Evolutionary conservation across 2,888 invertebrate genomes (phyloP).

Genomic region (Pharmacophagus antenor): DNA sequence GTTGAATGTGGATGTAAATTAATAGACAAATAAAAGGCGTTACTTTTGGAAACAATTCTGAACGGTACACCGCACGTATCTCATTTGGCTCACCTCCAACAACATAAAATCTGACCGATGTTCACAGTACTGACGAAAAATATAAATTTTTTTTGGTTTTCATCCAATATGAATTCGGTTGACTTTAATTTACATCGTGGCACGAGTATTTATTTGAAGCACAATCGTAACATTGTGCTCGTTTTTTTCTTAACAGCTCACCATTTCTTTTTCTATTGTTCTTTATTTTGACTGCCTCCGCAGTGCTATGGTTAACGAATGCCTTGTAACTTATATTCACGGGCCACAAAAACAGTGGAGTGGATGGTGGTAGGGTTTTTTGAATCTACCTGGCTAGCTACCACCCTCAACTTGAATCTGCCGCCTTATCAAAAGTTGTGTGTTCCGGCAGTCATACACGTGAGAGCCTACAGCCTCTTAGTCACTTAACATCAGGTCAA

Average conservation of each 20-base stretch:
- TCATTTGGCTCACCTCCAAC: constrained; percentile 18
- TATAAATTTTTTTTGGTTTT: neutral
- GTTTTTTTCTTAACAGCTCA: neutral
- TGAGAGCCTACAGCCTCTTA: too few relatives aligned
- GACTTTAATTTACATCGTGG: neutral
- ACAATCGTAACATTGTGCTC: neutral
- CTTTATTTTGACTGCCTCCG: too few relatives aligned
- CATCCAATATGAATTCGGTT: neutral
- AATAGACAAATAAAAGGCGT: neutral
- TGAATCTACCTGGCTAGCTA: too few relatives aligned
- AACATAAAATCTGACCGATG: constrained; percentile 14
- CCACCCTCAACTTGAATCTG: too few relatives aligned
- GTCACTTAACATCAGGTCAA: too few relatives aligned
- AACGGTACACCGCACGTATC: constrained; percentile 9
- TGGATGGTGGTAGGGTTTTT: too few relatives aligned
- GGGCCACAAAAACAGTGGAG: too few relatives aligned
- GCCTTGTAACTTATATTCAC: too few relatives aligned
- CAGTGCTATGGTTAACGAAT: too few relatives aligned
- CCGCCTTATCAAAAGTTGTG: too few relatives aligned
- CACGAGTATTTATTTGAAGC: neutral
- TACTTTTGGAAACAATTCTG: constrained; percentile 2
- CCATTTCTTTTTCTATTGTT: too few relatives aligned
- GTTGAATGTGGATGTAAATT: neutral
- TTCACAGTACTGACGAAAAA: neutral
- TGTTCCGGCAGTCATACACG: too few relatives aligned